These are phyloP conservation scores for Tonatia bakeri DNA, from an alignment of 2,113 vertebrate species.

Conservation along the genomic window DNA sequence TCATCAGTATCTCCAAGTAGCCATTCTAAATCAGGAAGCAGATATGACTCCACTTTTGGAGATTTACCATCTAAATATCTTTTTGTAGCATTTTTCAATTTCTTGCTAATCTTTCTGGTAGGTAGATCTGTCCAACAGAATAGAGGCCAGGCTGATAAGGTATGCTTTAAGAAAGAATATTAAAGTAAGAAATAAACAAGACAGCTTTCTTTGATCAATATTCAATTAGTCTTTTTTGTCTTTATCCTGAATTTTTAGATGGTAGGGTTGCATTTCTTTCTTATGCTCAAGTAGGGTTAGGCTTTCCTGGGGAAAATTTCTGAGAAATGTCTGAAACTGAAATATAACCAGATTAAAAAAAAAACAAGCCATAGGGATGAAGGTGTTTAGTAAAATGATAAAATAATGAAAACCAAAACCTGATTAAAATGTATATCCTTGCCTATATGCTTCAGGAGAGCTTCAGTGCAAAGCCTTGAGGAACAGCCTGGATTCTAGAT, in stretches of 20 bases:
- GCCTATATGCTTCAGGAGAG: neutral
- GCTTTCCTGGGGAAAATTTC: slow-evolving; percentile 2
- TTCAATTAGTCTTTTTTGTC: slow-evolving; percentile 52
- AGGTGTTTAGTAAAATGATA: slow-evolving; percentile 41
- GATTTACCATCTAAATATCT: slow-evolving; percentile 26
- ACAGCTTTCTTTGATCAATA: slow-evolving; percentile 41
- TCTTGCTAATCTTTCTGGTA: slow-evolving; percentile 32
- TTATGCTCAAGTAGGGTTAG: slow-evolving; percentile 4
- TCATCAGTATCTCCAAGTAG: neutral
- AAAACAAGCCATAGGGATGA: slow-evolving; percentile 35
- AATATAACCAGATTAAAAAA: slow-evolving; percentile 36
- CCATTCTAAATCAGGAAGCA: neutral
- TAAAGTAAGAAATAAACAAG: slow-evolving; percentile 40
- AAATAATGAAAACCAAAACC: slow-evolving; percentile 34
- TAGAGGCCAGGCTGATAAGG: neutral
- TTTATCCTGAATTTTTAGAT: slow-evolving; percentile 34
- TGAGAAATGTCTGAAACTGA: slow-evolving; percentile 26
- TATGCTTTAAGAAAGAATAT: slow-evolving; percentile 45
- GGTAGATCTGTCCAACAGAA: neutral
- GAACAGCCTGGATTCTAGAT: neutral
- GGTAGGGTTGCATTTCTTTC: slow-evolving; percentile 27
- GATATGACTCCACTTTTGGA: neutral
- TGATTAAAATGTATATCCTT: slow-evolving; percentile 36
- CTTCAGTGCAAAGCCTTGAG: neutral
- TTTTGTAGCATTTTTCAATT: slow-evolving; percentile 45